A percentile compares a stretch with the other conserved stretches of the same genome.
Evolutionary conservation across 2,797 vertebrate species (phyloP).

Genomic region (Oreochromis mossambicus): DNA sequence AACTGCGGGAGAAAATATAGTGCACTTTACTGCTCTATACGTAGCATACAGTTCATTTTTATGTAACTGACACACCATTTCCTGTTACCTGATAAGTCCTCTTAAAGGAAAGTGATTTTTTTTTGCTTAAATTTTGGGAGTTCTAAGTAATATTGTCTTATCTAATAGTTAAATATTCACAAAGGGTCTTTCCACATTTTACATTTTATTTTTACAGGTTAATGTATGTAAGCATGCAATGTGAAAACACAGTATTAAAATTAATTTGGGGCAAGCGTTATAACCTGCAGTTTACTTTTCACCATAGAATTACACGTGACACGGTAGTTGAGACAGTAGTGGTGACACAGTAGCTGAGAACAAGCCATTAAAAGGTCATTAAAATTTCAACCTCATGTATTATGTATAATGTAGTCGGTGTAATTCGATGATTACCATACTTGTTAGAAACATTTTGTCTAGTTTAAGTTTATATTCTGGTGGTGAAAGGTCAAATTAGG

Average conservation of each 20-base stretch:
- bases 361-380: background rate
- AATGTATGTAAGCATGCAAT: background rate
- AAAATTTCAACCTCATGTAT: background rate
- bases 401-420: background rate
- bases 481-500: background rate
- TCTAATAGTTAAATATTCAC: background rate
- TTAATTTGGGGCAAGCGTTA: background rate
- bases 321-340: background rate
- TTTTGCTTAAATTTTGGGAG: background rate
- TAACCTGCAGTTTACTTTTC: background rate
- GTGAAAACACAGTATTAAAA: background rate
- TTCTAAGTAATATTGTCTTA: background rate
- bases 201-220: background rate
- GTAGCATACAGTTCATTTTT: slow-evolving; percentile 26
- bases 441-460: background rate
- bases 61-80: slow-evolving; percentile 2
- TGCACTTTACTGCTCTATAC: background rate
- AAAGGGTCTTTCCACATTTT: background rate
- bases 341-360: background rate
- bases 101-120: background rate
- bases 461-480: background rate
- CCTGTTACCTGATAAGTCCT: slow-evolving; percentile 2
- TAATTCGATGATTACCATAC: background rate
- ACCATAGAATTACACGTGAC: background rate
- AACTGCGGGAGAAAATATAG: background rate